Percentiles rank a stretch among this genome's conserved stretches.
Evolutionary conservation across 2,888 invertebrate species (phyloP).

Genomic region (Steinernema scapterisci): DNA sequence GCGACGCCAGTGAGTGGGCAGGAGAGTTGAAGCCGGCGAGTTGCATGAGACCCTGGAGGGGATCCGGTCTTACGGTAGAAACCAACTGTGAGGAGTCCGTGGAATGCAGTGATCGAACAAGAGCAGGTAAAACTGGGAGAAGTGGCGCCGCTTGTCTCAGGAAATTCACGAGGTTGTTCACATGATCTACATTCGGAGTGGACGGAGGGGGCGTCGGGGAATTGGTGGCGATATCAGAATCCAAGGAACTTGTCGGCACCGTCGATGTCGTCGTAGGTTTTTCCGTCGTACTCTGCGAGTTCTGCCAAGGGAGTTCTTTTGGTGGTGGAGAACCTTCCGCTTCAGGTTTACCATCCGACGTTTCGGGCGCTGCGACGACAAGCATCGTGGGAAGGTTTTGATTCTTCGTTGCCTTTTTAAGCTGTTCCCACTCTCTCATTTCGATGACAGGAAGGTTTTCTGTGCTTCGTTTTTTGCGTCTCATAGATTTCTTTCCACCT

Average conservation of each 20-base stretch:
- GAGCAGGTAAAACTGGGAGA: conserved; percentile 52
- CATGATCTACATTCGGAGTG: conserved; percentile 36
- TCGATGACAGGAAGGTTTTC: conserved; percentile 14
- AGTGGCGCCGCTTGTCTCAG: conserved; percentile 54
- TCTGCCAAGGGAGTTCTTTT: no score
- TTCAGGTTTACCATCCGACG: background rate
- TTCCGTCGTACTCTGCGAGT: background rate
- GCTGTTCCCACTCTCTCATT: conserved; percentile 1
- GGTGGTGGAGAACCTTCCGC: background rate
- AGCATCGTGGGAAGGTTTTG: background rate
- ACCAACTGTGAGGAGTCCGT: conserved; percentile 44
- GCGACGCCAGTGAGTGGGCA: background rate
- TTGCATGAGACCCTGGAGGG: conserved; percentile 17
- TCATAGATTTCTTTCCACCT: background rate
- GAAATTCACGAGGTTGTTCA: conserved; percentile 52
- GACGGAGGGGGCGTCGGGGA: conserved; percentile 34
- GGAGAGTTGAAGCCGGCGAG: background rate
- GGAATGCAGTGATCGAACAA: conserved; percentile 48
- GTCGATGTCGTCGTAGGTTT: background rate
- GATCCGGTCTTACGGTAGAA: background rate
- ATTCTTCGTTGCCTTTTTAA: background rate
- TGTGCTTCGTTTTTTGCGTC: background rate
- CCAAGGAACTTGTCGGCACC: background rate
- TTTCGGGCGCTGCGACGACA: background rate
- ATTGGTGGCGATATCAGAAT: background rate